Evolutionary conservation across 1,140 invertebrate genomes (phyloP).

Genomic region (Orchesella cincta): DNA sequence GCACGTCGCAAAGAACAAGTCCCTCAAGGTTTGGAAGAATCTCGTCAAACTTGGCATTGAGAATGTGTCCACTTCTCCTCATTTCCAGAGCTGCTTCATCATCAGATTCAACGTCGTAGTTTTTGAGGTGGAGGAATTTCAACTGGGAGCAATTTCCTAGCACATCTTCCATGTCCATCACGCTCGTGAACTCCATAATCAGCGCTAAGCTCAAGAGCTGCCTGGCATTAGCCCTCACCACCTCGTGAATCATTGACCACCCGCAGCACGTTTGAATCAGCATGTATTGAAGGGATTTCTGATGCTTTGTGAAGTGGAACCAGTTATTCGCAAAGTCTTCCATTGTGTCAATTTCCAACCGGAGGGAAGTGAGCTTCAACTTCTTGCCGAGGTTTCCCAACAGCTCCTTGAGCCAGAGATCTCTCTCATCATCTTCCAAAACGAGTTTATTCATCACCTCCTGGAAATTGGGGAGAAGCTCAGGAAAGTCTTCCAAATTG

Average conservation of each 20-base stretch:
- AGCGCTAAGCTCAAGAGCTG: not conserved
- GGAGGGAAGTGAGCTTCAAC: not conserved
- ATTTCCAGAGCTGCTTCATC: not conserved
- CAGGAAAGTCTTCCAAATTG: not conserved
- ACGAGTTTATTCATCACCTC: not conserved
- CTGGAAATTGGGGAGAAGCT: not conserved
- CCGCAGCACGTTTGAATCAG: not conserved
- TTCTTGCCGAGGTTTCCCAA: not conserved
- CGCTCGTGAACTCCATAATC: not conserved
- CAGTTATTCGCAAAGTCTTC: not conserved
- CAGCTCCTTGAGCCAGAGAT: not conserved
- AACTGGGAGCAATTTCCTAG: not conserved
- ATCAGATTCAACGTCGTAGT: not conserved
- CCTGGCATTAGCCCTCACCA: not conserved
- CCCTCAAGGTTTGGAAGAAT: not conserved
- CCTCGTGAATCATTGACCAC: not conserved
- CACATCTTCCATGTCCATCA: not conserved
- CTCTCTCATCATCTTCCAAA: not conserved
- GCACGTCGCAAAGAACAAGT: not conserved
- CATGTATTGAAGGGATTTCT: not conserved
- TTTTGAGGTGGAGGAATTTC: not conserved
- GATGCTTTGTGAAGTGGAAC: not conserved
- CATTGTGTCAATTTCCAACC: not conserved
- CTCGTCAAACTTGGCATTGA: slow-evolving; percentile 17
- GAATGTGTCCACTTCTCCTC: not conserved